Evolutionary conservation across 92 coral and sea anemone species (phyloP).

Genomic region (Plumapathes pennacea): DNA sequence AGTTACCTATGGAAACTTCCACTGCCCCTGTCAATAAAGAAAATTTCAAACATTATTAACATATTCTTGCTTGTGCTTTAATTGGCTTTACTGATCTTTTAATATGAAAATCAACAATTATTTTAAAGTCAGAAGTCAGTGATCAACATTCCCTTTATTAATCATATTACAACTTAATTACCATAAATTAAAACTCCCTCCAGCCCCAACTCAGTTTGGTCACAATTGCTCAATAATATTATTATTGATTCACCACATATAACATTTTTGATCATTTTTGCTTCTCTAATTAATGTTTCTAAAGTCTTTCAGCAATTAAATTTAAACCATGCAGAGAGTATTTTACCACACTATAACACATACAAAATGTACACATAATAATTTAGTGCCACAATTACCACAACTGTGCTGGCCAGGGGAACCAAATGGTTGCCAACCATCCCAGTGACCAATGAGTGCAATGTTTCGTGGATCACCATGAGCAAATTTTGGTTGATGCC

Average conservation of each 20-base stretch:
- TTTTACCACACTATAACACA: neutral
- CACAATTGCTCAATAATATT: neutral
- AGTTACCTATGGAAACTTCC: conserved; percentile 28
- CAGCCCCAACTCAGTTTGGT: too few relatives aligned
- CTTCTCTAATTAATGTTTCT: neutral
- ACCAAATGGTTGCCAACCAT: conserved; percentile 60
- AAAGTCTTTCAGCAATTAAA: too few relatives aligned
- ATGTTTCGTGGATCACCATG: conserved; percentile 46
- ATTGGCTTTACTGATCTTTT: neutral
- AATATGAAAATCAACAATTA: neutral
- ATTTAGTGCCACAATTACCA: conserved; percentile 17
- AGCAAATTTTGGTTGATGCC: conserved; percentile 4
- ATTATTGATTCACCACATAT: neutral
- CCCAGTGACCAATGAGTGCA: conserved; percentile 58
- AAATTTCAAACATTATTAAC: neutral
- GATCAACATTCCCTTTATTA: too few relatives aligned
- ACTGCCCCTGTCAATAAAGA: conserved; percentile 26
- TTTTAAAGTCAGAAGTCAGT: too few relatives aligned
- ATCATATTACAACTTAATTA: too few relatives aligned
- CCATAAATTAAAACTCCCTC: too few relatives aligned
- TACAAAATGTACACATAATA: neutral
- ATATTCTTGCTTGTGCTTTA: neutral
- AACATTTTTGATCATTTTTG: neutral
- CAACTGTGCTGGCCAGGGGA: conserved; percentile 43
- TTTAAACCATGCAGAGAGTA: too few relatives aligned